These are phyloP conservation scores for Plebejus argus DNA, from an alignment of 2,888 invertebrate species.

Conservation along the genomic window DNA sequence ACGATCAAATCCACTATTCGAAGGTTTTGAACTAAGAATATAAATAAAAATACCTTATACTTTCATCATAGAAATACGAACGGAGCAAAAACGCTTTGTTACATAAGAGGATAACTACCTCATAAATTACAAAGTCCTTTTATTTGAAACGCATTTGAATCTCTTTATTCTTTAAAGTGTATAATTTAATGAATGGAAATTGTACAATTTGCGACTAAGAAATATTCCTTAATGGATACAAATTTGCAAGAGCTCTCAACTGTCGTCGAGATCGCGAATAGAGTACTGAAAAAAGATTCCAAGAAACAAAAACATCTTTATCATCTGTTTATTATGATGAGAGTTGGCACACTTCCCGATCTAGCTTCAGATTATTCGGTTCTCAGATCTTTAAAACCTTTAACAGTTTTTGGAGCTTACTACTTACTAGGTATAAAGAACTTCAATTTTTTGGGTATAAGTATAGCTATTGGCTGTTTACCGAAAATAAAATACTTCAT, in stretches of 20 bases:
- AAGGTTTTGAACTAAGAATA: not conserved
- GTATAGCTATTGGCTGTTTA: not conserved
- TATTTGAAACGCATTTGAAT: not conserved
- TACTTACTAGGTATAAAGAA: conserved; percentile 47
- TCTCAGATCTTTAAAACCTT: conserved; percentile 60
- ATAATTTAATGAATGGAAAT: conserved; percentile 23
- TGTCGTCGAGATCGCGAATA: conserved; percentile 21
- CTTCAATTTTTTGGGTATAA: conserved; percentile 40
- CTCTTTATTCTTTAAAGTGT: conserved; percentile 20
- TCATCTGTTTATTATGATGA: conserved; percentile 72
- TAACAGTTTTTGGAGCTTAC: conserved; percentile 50
- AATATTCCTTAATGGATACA: conserved; percentile 30
- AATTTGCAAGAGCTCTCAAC: conserved; percentile 30
- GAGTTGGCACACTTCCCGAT: conserved; percentile 64
- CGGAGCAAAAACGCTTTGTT: conserved; percentile 5
- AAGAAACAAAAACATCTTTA: conserved; percentile 65
- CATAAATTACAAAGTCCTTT: not conserved
- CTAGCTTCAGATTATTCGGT: conserved; percentile 67
- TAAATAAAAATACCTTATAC: not conserved
- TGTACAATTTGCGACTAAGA: conserved; percentile 25
- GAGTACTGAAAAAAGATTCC: conserved; percentile 48
- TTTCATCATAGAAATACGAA: not conserved
- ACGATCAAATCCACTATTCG: not conserved
- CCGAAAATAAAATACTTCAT: no score
- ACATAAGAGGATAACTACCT: conserved; percentile 14